phyloP scores from a whole-genome alignment of 1,140 invertebrate genomes.

The Cepaea nemoralis region DNA sequence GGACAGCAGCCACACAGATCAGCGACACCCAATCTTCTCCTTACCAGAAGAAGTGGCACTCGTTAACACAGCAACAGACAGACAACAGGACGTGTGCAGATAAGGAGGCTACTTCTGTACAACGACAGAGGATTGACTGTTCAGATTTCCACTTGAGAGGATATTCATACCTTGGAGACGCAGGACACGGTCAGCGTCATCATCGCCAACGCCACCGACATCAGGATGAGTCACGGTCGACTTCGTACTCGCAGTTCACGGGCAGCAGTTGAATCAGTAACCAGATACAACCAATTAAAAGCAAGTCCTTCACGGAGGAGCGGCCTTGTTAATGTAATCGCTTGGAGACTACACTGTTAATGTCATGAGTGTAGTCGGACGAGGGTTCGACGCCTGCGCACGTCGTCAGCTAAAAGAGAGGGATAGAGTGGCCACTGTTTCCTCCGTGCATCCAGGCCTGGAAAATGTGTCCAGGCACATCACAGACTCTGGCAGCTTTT shows the following conservation, averaged over 20 bases:
- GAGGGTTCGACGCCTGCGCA: too few species aligned
- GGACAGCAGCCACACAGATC: not conserved
- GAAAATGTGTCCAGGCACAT: too few species aligned
- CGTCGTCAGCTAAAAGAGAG: too few species aligned
- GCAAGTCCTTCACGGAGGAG: too few species aligned
- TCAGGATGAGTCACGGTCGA: not conserved
- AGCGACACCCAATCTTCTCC: not conserved
- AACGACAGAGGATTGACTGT: not conserved
- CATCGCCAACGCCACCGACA: not conserved
- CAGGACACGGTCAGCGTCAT: not conserved
- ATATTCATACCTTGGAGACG: not conserved
- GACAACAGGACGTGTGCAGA: not conserved
- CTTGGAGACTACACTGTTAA: too few species aligned
- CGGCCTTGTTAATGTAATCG: too few species aligned
- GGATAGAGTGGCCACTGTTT: too few species aligned
- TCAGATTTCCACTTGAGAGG: not conserved
- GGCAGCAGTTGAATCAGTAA: conserved; percentile 10
- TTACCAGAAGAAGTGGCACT: not conserved
- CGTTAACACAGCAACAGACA: not conserved
- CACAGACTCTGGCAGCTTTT: too few species aligned
- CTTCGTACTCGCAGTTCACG: not conserved
- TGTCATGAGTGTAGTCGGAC: too few species aligned
- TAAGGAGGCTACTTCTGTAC: not conserved
- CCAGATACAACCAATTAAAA: not conserved
- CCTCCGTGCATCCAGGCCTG: too few species aligned